A percentile compares a stretch with the other conserved stretches of the same genome.
These are phyloP conservation scores for Mellilla xanthometata DNA, from an alignment of 2,888 invertebrate species.

Conservation along the genomic window DNA sequence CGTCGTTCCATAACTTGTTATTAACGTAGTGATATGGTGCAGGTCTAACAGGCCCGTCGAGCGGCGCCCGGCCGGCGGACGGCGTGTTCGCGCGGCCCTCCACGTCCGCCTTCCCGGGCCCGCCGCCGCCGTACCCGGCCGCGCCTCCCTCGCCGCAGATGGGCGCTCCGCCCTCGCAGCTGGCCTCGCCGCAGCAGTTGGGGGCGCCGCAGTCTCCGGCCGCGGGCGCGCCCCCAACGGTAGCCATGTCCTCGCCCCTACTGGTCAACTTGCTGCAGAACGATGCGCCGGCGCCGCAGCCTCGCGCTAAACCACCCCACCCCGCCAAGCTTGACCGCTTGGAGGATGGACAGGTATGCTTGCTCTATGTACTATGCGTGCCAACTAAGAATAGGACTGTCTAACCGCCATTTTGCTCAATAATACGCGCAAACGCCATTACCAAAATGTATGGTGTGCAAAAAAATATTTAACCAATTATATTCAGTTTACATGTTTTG, in stretches of 20 bases:
- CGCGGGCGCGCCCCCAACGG: constrained; percentile 73
- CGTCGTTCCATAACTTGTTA: no score
- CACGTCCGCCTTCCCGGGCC: constrained; percentile 61
- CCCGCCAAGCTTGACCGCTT: constrained; percentile 66
- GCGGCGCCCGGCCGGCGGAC: constrained; percentile 36
- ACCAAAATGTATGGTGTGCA: no score
- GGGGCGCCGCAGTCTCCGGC: constrained; percentile 37
- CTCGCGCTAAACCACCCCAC: constrained; percentile 58
- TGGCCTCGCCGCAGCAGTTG: constrained; percentile 31
- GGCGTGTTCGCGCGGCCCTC: constrained; percentile 54
- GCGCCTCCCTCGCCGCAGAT: constrained; percentile 24
- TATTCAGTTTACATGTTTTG: no score
- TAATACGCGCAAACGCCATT: no score
- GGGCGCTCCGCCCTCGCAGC: constrained; percentile 24
- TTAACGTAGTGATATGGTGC: constrained; percentile 2
- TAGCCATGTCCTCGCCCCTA: constrained; percentile 93
- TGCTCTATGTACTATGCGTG: no score
- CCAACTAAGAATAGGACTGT: no score
- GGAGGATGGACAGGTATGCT: constrained; percentile 65
- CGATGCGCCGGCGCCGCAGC: constrained; percentile 83
- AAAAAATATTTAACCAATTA: no score
- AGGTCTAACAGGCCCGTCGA: constrained; percentile 47
- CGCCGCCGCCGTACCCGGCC: constrained; percentile 63
- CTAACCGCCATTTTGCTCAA: no score
- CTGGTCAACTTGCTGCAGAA: constrained; percentile 96